Evolutionary conservation across 2,888 invertebrate species (phyloP), one percentile per base, ranked within the genome.

Genomic region (Conistra vaccinii): DNA sequence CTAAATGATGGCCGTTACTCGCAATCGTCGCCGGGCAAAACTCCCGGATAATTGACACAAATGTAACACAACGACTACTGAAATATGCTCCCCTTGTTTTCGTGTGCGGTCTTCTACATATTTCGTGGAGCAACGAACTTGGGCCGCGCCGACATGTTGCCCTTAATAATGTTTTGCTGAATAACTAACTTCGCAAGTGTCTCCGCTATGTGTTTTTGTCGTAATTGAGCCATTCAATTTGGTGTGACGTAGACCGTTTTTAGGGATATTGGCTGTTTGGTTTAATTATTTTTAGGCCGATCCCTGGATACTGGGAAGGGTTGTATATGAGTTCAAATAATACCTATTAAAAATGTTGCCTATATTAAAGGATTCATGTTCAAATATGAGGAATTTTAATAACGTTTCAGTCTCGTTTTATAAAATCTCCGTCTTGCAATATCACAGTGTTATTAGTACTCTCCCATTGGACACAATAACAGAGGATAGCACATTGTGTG

Each of bases 1-100:
- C 90, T 93, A 94, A 95, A 95, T 93, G 93, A 93, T 94, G 90
- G 92, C 91, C 93, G 92, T 94, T 92, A 93, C 88, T 90, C 91
- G 92, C 93, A 94, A 94, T 93, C 94, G 94, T 93, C 92, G 92
- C 88, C 88, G 86, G 92, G 92, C 92, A 91, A 94, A 95, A 94
- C 93, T 93, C 94, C 90, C 90, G 91, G 93, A 94, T 95, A 95
- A 95, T 95, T 95, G 95, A 95, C 95, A 94, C 91, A 91, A 92
- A 94, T 94, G 93, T 92, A 91, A 88, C 90, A 92, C 88, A 93
- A 94, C 89, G 92, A 91, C 91, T 84, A 85, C 87, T 89, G 90
- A 89, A 90, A 91, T 91, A 90, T 89, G 87, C 82, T 88, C 53
- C 86, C 86, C 79, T 86, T 87, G 89, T 91, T 89, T 88, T 88